phyloP scores from a whole-genome alignment of 1,140 invertebrate genomes.

The Danaus plexippus region DNA sequence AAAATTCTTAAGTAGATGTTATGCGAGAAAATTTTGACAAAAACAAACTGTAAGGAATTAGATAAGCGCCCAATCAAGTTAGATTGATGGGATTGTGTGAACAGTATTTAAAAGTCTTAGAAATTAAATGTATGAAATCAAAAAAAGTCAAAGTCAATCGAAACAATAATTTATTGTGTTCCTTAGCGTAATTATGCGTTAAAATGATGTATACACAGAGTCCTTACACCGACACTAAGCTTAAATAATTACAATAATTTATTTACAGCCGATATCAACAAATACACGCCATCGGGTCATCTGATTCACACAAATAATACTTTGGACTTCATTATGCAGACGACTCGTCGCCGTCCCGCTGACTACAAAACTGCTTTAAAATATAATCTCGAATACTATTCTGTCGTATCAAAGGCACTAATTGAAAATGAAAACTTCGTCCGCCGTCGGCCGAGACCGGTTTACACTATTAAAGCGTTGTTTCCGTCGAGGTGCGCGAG shows the following conservation, averaged over 20 bases:
- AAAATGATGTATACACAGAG: conserved; percentile 61
- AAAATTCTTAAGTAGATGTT: too few relatives aligned
- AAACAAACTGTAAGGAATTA: too few relatives aligned
- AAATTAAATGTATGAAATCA: background rate
- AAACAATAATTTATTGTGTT: conserved; percentile 69
- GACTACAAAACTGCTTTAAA: too few relatives aligned
- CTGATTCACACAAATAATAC: conserved; percentile 48
- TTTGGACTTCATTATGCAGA: conserved; percentile 13
- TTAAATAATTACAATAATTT: conserved; percentile 46
- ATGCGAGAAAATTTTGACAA: too few relatives aligned
- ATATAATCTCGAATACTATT: too few relatives aligned
- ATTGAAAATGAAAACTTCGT: too few relatives aligned
- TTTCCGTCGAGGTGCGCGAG: too few relatives aligned
- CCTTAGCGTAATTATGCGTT: conserved; percentile 57
- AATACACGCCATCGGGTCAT: conserved; percentile 39
- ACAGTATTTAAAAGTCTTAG: background rate
- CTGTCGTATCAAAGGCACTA: too few relatives aligned
- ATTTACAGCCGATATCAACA: conserved; percentile 47
- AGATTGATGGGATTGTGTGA: background rate
- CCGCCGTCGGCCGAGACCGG: too few relatives aligned
- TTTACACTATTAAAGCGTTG: too few relatives aligned
- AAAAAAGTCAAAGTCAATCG: conserved; percentile 34
- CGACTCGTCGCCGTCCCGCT: too few relatives aligned
- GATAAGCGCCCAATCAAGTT: too few relatives aligned
- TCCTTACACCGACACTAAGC: conserved; percentile 36